Percentiles rank a stretch among this genome's conserved stretches.
Evolutionary conservation across 2,797 vertebrate species (phyloP).

Genomic region (Acestrorhynchus altus): DNA sequence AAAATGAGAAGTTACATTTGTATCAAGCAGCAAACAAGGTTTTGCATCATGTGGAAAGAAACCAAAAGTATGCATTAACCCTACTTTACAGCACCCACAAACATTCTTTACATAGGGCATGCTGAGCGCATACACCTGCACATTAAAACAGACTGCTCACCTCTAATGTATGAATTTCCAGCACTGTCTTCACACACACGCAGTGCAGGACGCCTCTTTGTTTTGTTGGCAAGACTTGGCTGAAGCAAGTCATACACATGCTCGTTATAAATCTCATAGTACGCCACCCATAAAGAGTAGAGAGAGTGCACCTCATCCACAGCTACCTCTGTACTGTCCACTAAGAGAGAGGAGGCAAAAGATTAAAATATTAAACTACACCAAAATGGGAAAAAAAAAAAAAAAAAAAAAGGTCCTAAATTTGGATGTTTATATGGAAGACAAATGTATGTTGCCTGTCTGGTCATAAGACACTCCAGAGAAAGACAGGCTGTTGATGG

Average conservation of each 20-base stretch:
- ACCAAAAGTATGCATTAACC: too few species aligned
- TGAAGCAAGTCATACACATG: constrained; percentile 87
- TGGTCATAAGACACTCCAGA: constrained; percentile 63
- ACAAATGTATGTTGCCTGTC: constrained; percentile 61
- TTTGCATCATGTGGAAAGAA: too few species aligned
- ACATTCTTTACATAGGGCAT: not conserved
- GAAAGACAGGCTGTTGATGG: constrained; percentile 50
- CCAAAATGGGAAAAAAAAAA: not conserved
- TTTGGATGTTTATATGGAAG: too few species aligned
- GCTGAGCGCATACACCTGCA: not conserved
- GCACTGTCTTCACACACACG: constrained; percentile 87
- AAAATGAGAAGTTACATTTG: too few species aligned
- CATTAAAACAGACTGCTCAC: constrained; percentile 49
- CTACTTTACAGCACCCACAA: not conserved
- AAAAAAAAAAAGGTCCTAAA: too few species aligned
- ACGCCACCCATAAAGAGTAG: constrained; percentile 87
- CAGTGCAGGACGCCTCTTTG: constrained; percentile 79
- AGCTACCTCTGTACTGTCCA: constrained; percentile 43
- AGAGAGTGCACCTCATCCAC: constrained; percentile 55
- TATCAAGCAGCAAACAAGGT: too few species aligned
- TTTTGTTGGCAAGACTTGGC: constrained; percentile 68
- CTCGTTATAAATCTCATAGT: constrained; percentile 93
- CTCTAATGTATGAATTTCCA: constrained; percentile 88
- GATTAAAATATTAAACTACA: not conserved
- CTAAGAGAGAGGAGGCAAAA: not conserved